These are phyloP conservation scores for Ondatra zibethicus DNA, from an alignment of 2,113 vertebrate species.

Conservation along the genomic window DNA sequence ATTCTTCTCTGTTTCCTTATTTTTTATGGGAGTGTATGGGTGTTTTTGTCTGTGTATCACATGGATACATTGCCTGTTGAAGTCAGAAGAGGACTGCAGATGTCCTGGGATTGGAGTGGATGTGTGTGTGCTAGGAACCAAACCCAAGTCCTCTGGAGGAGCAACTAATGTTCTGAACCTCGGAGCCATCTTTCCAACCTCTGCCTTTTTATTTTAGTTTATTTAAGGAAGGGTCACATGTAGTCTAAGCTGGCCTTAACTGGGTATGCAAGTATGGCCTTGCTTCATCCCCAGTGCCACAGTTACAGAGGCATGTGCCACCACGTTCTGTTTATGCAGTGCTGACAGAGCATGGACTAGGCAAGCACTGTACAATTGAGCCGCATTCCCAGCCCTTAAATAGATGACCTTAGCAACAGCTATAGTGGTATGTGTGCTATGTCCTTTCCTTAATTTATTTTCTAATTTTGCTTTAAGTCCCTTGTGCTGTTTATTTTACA, in stretches of 20 bases:
- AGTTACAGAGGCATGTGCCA: background rate
- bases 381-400: background rate
- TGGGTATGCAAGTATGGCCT: background rate
- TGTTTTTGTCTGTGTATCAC: background rate
- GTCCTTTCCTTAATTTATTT: background rate
- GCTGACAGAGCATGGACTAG: background rate
- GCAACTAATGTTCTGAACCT: background rate
- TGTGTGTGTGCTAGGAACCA: background rate
- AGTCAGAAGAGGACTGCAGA: background rate
- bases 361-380: no score
- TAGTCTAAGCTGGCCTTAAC: background rate
- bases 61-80: background rate
- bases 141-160: background rate
- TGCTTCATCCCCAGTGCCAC: background rate
- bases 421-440: background rate
- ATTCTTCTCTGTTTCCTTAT: background rate
- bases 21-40: background rate
- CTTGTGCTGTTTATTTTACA: background rate
- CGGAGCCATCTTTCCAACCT: background rate
- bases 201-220: background rate
- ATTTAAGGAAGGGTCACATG: background rate
- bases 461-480: background rate
- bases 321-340: no score
- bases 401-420: background rate
- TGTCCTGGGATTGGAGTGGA: background rate